phyloP scores from a whole-genome alignment of 2,888 invertebrate genomes.

The Eudemis profundana region DNA sequence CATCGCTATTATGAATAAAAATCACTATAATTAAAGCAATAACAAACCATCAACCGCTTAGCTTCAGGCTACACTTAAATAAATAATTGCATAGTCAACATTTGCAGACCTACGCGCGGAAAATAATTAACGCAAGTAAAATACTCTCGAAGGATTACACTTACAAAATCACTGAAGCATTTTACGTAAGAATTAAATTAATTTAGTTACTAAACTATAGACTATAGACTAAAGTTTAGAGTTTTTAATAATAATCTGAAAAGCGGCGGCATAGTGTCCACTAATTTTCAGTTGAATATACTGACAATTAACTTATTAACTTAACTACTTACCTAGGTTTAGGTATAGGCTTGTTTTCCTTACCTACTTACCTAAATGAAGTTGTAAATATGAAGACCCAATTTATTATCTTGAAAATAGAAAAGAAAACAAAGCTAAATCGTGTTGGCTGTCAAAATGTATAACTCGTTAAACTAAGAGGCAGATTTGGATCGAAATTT shows the following conservation, averaged over 20 bases:
- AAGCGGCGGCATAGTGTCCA: too few relatives aligned
- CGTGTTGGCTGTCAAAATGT: constrained; percentile 31
- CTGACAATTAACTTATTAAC: too few relatives aligned
- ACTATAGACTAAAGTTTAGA: too few relatives aligned
- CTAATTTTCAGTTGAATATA: too few relatives aligned
- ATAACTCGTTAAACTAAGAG: constrained; percentile 28
- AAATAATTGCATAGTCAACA: constrained; percentile 26
- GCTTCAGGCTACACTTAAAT: constrained; percentile 17
- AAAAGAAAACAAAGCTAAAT: constrained; percentile 10
- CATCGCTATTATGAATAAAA: constrained; percentile 4
- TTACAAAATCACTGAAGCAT: too few relatives aligned
- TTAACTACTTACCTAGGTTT: too few relatives aligned
- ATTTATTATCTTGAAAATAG: not conserved
- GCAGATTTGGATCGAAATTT: constrained; percentile 41
- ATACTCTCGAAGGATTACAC: too few relatives aligned
- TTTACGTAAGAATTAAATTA: too few relatives aligned
- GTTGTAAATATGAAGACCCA: not conserved
- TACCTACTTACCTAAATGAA: not conserved
- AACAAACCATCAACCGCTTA: constrained; percentile 18
- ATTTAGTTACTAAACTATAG: too few relatives aligned
- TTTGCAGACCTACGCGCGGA: not conserved
- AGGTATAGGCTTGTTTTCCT: too few relatives aligned
- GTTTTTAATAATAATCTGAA: too few relatives aligned
- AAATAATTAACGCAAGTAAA: not conserved
- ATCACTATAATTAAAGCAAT: constrained; percentile 24